Conservation (phyloP, 2,888 invertebrate species). For the Metallyticus violacea region DNA sequence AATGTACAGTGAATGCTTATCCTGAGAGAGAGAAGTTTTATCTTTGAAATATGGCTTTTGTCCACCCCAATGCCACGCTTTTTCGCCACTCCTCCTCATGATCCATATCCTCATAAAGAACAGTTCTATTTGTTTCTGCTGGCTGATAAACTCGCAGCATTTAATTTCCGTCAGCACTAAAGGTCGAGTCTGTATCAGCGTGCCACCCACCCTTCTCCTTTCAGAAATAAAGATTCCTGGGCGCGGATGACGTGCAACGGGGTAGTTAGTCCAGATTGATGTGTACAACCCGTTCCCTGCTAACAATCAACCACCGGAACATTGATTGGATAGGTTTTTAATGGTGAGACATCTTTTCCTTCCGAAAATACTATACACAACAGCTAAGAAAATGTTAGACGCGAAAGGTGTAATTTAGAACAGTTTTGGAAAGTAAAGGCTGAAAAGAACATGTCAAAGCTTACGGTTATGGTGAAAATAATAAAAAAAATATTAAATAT, state of each 20-base stretch:
- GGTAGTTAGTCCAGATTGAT: not conserved
- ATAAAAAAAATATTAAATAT: too few relatives aligned
- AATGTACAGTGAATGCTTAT: not conserved
- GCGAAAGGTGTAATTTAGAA: too few relatives aligned
- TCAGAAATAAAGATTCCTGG: not conserved
- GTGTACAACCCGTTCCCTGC: not conserved
- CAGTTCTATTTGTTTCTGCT: not conserved
- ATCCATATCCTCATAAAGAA: not conserved
- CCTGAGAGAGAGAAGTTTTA: too few relatives aligned
- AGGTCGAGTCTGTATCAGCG: not conserved
- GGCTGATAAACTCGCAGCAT: not conserved
- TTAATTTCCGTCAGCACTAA: not conserved
- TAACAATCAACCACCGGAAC: not conserved
- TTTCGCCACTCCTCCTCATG: not conserved
- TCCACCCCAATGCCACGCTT: not conserved
- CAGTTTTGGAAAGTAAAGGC: too few relatives aligned
- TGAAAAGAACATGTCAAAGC: too few relatives aligned
- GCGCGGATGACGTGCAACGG: not conserved
- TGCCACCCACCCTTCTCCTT: too few relatives aligned
- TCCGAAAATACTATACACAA: too few relatives aligned
- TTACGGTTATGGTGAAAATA: too few relatives aligned
- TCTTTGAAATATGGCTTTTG: not conserved
- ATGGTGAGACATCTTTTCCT: not conserved
- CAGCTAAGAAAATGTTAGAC: too few relatives aligned
- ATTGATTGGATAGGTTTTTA: not conserved